Base-by-base conservation (phyloP, 2,113 vertebrate genomes). In the Trichechus manatus region DNA sequence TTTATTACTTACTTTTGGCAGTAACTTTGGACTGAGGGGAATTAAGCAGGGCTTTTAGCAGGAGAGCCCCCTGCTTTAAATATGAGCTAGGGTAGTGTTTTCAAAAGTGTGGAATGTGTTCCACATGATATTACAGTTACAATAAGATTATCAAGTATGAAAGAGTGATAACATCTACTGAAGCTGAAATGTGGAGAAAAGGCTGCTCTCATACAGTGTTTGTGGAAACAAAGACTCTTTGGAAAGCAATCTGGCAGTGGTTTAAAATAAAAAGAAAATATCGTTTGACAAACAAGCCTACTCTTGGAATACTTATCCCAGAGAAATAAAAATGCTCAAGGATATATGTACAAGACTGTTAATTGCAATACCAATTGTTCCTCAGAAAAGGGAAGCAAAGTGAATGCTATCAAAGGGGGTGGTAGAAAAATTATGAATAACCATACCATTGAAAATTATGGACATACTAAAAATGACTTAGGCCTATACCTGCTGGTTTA, bases 211-310 rank as follows among this genome's bases (percentile, higher is more conserved):
- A 44, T 79, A 19, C 1, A 23, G 6, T 82, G 47, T 87, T 86
- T 89, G 91, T 95, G 39, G 80, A 79, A 96, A 95, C 36, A 89
- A 84, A 94, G 44, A 27, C 78, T 91, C 74, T 93, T 96, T 95
- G 88, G 33, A 95, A 97, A 94, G 78, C 56, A 93, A 3, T 77
- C 42, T 93, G 87, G 64, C 78, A 68, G 1, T 93, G 66, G 72
- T 95, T 96, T 83, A 64, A 96, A 93, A 91, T 42, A 33, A 72
- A 94, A 97, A 96, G 53, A 88, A 87, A 70, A 78, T 86, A 64
- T 17, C 10, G 20, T 88, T 91, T 96, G 66, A 64, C 31, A 90
- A 80, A 87, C 74, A 94, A 4, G 84, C 20, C 10, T 88, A 79
- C 68, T 75, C 90, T 85, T 44, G 84, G 39, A 80, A 77, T 81